Percentiles rank a stretch among this genome's conserved stretches.
Evolutionary conservation across 2,888 invertebrate species (phyloP).

Genomic region (Coelogynopora nodosa): DNA sequence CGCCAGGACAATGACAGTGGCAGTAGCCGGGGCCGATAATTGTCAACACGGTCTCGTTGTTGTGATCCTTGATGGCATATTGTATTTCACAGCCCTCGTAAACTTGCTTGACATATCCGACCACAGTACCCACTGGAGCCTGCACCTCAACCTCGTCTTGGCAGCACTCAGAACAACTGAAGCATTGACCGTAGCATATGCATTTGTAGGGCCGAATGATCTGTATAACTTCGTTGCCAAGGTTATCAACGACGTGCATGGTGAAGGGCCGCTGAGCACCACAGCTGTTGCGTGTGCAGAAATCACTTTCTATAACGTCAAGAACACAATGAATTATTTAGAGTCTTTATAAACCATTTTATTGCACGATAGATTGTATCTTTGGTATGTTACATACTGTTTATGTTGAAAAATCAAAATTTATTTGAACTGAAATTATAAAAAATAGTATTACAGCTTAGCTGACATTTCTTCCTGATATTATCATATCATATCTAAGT

Average conservation of each 20-base stretch:
- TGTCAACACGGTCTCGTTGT: conserved; percentile 71
- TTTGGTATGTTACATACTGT: no score
- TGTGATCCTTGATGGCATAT: conserved; percentile 72
- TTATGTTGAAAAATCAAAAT: no score
- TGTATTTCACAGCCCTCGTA: conserved; percentile 64
- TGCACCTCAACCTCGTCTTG: conserved; percentile 47
- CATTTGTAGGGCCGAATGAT: conserved; percentile 77
- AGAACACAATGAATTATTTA: no score
- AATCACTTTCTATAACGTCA: conserved; percentile 64
- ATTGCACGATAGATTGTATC: no score
- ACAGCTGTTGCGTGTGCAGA: conserved; percentile 78
- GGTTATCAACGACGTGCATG: conserved; percentile 79
- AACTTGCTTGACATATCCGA: conserved; percentile 47
- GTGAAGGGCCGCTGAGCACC: conserved; percentile 79
- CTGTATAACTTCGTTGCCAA: conserved; percentile 78
- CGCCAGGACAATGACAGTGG: conserved; percentile 46
- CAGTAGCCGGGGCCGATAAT: conserved; percentile 72
- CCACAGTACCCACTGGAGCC: conserved; percentile 47
- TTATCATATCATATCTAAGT: no score
- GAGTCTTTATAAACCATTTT: no score
- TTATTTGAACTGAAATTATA: no score
- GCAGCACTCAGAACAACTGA: conserved; percentile 46
- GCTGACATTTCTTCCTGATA: no score
- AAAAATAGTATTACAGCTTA: no score
- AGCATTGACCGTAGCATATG: conserved; percentile 81